Base-by-base conservation (phyloP, 2,888 invertebrate species). In the Drosophila meridionalis region DNA sequence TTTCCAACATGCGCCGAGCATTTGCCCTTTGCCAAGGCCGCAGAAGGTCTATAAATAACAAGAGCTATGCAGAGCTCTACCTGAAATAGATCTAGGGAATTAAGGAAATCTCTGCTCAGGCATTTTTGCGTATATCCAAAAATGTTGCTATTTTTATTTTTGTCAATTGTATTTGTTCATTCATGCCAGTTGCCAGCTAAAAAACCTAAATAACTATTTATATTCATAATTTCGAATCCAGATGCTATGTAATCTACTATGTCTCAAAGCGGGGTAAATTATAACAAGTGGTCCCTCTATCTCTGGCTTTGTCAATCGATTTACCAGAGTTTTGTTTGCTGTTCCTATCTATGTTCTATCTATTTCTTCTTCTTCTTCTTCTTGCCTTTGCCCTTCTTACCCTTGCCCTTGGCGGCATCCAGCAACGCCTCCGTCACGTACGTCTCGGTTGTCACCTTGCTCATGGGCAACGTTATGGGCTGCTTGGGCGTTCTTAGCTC, bases 401-500 rank as follows among this genome's bases (percentile, higher is more conserved):
- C 32, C 34, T 65, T 50, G 4, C 43, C 71, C 60, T 56, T 80
- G 63, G 58, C 50, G 2, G 73, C 87, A 57, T 88, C 88, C 4
- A 92, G 83, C 40, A 91, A 71, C 3, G 77, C 93, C n/a, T 95
- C 95, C 66, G 95, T 94, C 69, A 95, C 95, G 89, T 96, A 96
- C 26, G 95, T 95, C 78, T 95, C 95, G 20, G 95, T 94, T 20
- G 96, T 96, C 58, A 95, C 95, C 82, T 95, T 95, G 38, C 95
- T 94, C 0, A 95, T 93, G 0, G 95, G 95, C 12, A 89, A 90
- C 38, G 94, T 93, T 0, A 95, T 94, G 0, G 95, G 95, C 0
- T 95, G 95, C 69, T 95, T 95, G 0, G 97, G 97, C 0, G 97
- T 97, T 60, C 95, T 94, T 87, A 97, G 92, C 85, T 97, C 96